Evolutionary conservation across 2,113 vertebrate genomes (phyloP).

Genomic region (Heptranchias perlo): DNA sequence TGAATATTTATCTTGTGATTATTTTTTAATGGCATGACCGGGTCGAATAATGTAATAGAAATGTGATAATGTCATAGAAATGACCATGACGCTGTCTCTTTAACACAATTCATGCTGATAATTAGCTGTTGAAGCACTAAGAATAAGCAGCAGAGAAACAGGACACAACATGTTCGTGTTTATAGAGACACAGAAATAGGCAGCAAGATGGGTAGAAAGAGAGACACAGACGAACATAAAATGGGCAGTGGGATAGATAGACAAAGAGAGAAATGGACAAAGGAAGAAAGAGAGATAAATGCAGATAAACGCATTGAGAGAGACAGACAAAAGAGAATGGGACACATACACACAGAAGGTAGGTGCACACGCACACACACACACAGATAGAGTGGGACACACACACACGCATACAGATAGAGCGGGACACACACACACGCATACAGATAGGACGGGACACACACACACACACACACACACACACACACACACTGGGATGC

Average conservation of each 20-base stretch:
- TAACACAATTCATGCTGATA: background rate
- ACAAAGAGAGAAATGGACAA: background rate
- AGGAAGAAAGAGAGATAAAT: background rate
- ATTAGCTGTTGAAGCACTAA: background rate
- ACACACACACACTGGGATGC: background rate
- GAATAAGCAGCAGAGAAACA: background rate
- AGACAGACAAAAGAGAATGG: background rate
- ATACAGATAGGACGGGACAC: background rate
- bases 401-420: background rate
- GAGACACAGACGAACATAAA: background rate
- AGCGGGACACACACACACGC: background rate
- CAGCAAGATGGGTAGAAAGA: background rate
- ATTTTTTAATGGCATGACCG: slow-evolving; percentile 14
- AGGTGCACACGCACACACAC: too few species aligned
- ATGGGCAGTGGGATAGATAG: background rate
- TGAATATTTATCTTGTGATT: slow-evolving; percentile 26
- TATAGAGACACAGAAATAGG: background rate
- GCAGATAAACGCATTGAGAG: background rate
- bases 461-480: too few species aligned
- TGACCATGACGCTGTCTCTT: background rate
- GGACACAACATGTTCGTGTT: background rate
- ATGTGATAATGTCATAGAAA: background rate
- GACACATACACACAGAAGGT: background rate
- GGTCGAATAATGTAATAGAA: background rate
- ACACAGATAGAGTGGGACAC: background rate